Percentiles rank a stretch among this genome's conserved stretches.
Conservation (phyloP, 53 echinoderm and acorn worm genomes). For the Holothuria leucospilota region DNA sequence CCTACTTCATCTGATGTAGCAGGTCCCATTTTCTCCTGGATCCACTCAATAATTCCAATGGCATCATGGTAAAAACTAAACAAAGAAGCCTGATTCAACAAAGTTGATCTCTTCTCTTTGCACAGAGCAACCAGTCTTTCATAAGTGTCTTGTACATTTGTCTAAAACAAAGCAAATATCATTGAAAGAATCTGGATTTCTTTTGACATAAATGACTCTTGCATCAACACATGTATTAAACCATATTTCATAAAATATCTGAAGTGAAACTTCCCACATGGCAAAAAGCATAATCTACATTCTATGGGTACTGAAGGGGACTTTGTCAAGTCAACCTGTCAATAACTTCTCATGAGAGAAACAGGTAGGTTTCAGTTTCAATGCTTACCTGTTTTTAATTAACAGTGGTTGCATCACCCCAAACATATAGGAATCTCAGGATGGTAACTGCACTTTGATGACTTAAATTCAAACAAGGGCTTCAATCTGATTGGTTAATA, state of each 20-base stretch:
- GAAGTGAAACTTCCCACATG: no score
- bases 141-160: slow-evolving; percentile 69
- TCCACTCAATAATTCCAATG: slow-evolving; percentile 81
- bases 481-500: no score
- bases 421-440: no score
- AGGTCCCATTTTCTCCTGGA: slow-evolving; percentile 74
- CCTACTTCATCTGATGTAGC: slow-evolving; percentile 88
- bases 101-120: slow-evolving; percentile 52
- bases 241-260: neutral
- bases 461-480: no score
- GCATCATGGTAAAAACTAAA: slow-evolving; percentile 82
- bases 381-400: no score
- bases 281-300: no score
- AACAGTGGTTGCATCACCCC: no score
- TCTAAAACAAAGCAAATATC: slow-evolving; percentile 21
- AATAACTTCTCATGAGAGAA: no score
- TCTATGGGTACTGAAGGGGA: no score
- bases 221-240: neutral
- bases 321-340: no score
- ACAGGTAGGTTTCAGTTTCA: no score
- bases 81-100: slow-evolving; percentile 68
- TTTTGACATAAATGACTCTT: neutral
- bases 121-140: slow-evolving; percentile 63
- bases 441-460: no score
- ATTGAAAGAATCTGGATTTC: neutral